A percentile compares a stretch with the other conserved stretches of the same genome.
Evolutionary conservation across 1,140 invertebrate genomes (phyloP).

Genomic region (Antheraea mylitta): DNA sequence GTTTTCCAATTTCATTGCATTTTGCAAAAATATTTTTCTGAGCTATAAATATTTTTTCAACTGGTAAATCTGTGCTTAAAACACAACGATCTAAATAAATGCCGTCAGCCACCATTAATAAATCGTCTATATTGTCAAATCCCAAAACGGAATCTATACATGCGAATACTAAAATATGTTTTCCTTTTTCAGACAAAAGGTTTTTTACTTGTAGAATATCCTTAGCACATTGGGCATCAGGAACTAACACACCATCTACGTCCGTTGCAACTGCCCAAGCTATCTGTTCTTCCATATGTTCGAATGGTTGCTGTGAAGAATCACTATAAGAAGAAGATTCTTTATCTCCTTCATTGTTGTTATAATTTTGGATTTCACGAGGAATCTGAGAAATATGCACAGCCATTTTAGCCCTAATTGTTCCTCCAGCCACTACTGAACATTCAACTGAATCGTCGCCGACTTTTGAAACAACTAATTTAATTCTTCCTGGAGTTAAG

Average conservation of each 20-base stretch:
- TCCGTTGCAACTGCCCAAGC: slow-evolving; percentile 61
- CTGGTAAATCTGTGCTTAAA: slow-evolving; percentile 85
- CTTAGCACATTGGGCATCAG: slow-evolving; percentile 47
- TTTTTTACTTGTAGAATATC: slow-evolving; percentile 55
- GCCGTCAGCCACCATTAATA: slow-evolving; percentile 83
- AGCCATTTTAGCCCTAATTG: slow-evolving; percentile 64
- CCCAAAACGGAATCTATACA: slow-evolving; percentile 85
- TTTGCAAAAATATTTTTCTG: slow-evolving; percentile 86
- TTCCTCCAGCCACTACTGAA: slow-evolving; percentile 48
- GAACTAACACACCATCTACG: slow-evolving; percentile 61
- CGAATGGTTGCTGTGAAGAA: slow-evolving; percentile 47
- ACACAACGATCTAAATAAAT: slow-evolving; percentile 85
- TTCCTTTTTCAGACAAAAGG: slow-evolving; percentile 61
- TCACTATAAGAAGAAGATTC: slow-evolving; percentile 48
- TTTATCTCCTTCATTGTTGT: slow-evolving; percentile 30
- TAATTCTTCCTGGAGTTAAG: slow-evolving; percentile 54
- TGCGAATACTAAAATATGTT: slow-evolving; percentile 72
- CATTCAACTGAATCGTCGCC: slow-evolving; percentile 70
- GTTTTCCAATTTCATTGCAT: slow-evolving; percentile 79
- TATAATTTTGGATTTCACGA: slow-evolving; percentile 33
- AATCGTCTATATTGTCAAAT: slow-evolving; percentile 83
- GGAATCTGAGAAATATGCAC: slow-evolving; percentile 61
- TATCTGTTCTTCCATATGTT: slow-evolving; percentile 66
- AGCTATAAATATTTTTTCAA: slow-evolving; percentile 89
- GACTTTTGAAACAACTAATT: slow-evolving; percentile 53